Base-by-base conservation (phyloP, 2,797 vertebrate species). In the Periparus ater region DNA sequence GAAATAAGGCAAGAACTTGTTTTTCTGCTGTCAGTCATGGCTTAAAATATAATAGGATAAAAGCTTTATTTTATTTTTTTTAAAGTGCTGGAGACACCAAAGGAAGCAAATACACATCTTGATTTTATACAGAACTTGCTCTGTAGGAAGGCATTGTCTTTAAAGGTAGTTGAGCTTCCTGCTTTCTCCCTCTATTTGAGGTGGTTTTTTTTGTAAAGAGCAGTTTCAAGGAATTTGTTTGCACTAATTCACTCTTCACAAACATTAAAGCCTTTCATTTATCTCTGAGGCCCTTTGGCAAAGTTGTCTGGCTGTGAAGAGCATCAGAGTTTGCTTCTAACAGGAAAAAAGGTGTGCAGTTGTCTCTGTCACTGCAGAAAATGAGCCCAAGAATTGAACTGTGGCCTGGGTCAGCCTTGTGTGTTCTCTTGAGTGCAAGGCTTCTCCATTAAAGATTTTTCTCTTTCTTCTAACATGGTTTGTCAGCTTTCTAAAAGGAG, bases 401-500 rank as follows among this genome's bases (percentile, higher is more conserved):
- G 58, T 63, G 67, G 58, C 77, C 85, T 60, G 26, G 53, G 76
- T 71, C 76, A 90, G 60, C 36, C 65, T 18, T 44, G 20, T 45
- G 23, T 50, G 19, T 38, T 74, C 61, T 80, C 61, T 29, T 26
- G 47, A 89, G 54, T 48, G 40, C 4, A 7, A 88, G n/a, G 17
- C 29, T 80, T 61, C 48, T 85, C 58, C 27, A 53, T 85, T 83
- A 77, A 78, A 73, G 27, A 22, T n/a, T n/a, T 36, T 67, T n/a
- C 54, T 36, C n/a, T 26, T 38, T 29, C 57, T 91, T 89, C 65
- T 77, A 47, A 18, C 58, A 13, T 15, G 40, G 40, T 85, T 87
- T 91, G 74, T 88, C 95, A 79, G 57, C 74, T 94, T 95, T 95
- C 75, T 85, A 45, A 90, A 94, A 94, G 83, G 80, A 83, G 86